These are phyloP conservation scores for Lagodon rhomboides DNA, from an alignment of 2,797 vertebrate genomes.

Conservation along the genomic window DNA sequence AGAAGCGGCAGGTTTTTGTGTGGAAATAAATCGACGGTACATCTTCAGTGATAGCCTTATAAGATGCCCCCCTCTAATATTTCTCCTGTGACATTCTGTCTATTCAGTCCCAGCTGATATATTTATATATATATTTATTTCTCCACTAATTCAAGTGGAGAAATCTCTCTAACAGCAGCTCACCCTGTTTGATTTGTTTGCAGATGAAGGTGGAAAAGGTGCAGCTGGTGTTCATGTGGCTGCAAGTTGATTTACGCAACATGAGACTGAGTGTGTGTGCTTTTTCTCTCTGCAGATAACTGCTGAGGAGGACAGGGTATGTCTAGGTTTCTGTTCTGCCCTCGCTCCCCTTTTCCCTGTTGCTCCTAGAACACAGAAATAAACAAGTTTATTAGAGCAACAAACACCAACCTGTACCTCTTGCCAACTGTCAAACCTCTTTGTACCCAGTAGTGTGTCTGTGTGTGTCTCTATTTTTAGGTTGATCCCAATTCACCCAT, in stretches of 20 bases:
- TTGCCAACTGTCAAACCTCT: background rate
- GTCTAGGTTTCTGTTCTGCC: conserved; percentile 52
- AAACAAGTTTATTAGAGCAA: conserved; percentile 11
- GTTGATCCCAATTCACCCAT: conserved; percentile 16
- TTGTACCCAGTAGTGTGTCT: conserved; percentile 15
- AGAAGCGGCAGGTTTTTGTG: background rate
- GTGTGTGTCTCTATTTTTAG: conserved; percentile 28
- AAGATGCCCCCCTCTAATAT: background rate
- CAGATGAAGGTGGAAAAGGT: conserved; percentile 14
- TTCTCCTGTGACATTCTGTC: background rate
- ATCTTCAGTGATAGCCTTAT: background rate
- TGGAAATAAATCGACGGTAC: background rate
- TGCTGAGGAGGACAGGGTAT: conserved; percentile 85
- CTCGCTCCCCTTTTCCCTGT: background rate
- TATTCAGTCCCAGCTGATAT: background rate
- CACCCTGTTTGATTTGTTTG: background rate
- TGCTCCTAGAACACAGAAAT: conserved; percentile 9
- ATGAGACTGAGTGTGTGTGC: conserved; percentile 36
- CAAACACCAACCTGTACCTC: conserved; percentile 16
- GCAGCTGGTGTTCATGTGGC: background rate
- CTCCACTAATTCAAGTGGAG: background rate
- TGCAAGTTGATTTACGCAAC: background rate
- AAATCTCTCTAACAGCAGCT: background rate
- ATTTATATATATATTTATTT: background rate
- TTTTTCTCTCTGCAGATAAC: conserved; percentile 77